Evolutionary conservation across 2,888 invertebrate genomes (phyloP).

Genomic region (Schizaphis graminum): DNA sequence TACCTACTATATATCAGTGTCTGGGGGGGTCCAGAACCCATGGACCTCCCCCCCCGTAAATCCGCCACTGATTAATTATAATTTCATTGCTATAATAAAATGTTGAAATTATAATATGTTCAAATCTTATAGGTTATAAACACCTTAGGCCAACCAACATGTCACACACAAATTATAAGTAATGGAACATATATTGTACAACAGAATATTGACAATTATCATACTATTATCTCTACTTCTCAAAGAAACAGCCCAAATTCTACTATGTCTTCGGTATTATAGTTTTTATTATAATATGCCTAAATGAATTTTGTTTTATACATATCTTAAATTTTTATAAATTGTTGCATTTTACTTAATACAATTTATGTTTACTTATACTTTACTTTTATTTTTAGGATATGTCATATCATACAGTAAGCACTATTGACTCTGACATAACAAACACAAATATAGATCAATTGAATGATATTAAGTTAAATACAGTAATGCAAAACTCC

Average conservation of each 20-base stretch:
- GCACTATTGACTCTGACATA: slow-evolving; percentile 56
- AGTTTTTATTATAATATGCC: slow-evolving; percentile 33
- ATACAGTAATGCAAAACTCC: slow-evolving; percentile 60
- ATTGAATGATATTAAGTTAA: slow-evolving; percentile 70
- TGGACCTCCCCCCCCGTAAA: no score
- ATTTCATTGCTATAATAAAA: background rate
- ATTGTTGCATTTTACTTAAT: background rate
- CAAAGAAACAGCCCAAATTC: slow-evolving; percentile 51
- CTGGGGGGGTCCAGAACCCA: no score
- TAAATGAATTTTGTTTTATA: slow-evolving; percentile 27
- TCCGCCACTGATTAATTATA: no score
- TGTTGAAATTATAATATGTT: slow-evolving; percentile 23
- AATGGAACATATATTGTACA: slow-evolving; percentile 78
- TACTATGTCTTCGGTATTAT: slow-evolving; percentile 47
- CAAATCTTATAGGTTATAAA: slow-evolving; percentile 69
- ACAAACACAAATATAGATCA: slow-evolving; percentile 66
- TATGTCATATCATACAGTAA: slow-evolving; percentile 68
- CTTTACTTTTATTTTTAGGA: slow-evolving; percentile 67
- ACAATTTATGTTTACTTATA: background rate
- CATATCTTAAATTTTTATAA: background rate
- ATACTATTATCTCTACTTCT: slow-evolving; percentile 72
- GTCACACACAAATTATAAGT: slow-evolving; percentile 68
- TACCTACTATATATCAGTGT: no score
- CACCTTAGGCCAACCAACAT: slow-evolving; percentile 68
- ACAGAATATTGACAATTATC: slow-evolving; percentile 77